Conservation (phyloP, 2,888 invertebrate genomes). For the Malthinus seriepunctatus region DNA sequence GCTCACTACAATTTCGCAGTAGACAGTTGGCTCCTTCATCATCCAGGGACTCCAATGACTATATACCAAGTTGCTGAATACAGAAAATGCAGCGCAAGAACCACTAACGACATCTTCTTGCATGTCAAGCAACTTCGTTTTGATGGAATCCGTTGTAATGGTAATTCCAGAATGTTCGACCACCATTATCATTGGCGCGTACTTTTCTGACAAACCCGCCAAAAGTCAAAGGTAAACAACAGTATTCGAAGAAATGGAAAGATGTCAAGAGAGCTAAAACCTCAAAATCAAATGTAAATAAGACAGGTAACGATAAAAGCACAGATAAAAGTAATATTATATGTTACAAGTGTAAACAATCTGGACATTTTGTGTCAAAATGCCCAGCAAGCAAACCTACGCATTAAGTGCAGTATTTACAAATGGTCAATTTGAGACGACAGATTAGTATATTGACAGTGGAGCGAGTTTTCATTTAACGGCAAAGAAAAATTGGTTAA, state of each 20-base stretch:
- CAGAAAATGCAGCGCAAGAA: not conserved
- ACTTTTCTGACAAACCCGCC: too few relatives aligned
- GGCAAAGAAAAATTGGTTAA: constrained; percentile 21
- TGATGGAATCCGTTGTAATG: too few relatives aligned
- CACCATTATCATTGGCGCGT: too few relatives aligned
- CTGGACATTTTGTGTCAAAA: constrained; percentile 24
- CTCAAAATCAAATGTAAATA: not conserved
- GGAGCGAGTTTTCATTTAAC: constrained; percentile 40
- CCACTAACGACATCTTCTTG: not conserved
- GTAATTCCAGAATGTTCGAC: too few relatives aligned
- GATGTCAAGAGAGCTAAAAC: not conserved
- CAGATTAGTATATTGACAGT: constrained; percentile 8
- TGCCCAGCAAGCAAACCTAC: not conserved
- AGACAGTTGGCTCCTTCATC: too few relatives aligned
- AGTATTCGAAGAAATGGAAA: not conserved
- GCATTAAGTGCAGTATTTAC: not conserved
- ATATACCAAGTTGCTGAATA: too few relatives aligned
- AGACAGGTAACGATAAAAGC: not conserved
- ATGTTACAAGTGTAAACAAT: constrained; percentile 26
- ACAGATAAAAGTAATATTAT: constrained; percentile 4
- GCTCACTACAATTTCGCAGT: too few relatives aligned
- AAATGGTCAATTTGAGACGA: not conserved
- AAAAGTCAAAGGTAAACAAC: not conserved
- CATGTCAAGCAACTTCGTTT: too few relatives aligned
- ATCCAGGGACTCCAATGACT: too few relatives aligned